A percentile compares a stretch with the other conserved stretches of the same genome.
Conservation (phyloP, 2,797 vertebrate genomes). For the Tenualosa ilisha region DNA sequence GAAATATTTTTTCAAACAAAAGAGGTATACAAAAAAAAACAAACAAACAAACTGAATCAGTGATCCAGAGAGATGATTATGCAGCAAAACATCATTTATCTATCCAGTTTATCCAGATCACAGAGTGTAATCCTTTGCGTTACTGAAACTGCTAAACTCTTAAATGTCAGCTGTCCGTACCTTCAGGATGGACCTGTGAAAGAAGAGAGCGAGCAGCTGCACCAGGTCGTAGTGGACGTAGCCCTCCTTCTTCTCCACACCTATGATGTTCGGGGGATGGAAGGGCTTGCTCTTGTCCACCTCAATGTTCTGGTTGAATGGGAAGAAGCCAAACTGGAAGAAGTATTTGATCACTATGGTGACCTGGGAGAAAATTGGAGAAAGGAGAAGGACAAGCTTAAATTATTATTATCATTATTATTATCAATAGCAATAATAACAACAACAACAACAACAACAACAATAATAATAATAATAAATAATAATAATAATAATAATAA, state of each 20-base stretch:
- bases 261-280: slow-evolving; percentile 90
- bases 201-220: slow-evolving; percentile 90
- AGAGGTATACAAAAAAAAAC: too few relatives aligned
- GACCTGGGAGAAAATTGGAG: slow-evolving; percentile 70
- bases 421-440: too few relatives aligned
- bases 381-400: neutral
- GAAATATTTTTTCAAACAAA: too few relatives aligned
- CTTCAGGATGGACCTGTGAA: slow-evolving; percentile 87
- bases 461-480: too few relatives aligned
- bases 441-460: too few relatives aligned
- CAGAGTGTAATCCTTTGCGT: neutral
- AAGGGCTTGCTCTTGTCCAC: slow-evolving; percentile 87
- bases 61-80: too few relatives aligned
- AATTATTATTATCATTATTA: too few relatives aligned
- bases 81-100: neutral
- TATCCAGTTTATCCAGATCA: neutral
- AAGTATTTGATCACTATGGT: slow-evolving; percentile 96
- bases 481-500: too few relatives aligned
- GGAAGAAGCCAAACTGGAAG: slow-evolving; percentile 96
- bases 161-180: slow-evolving; percentile 35
- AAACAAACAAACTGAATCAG: too few relatives aligned
- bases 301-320: slow-evolving; percentile 88
- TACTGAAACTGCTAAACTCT: neutral
- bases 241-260: slow-evolving; percentile 93
- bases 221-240: slow-evolving; percentile 93